Conservation (phyloP, 2,797 vertebrate genomes). For the Coendou prehensilis region DNA sequence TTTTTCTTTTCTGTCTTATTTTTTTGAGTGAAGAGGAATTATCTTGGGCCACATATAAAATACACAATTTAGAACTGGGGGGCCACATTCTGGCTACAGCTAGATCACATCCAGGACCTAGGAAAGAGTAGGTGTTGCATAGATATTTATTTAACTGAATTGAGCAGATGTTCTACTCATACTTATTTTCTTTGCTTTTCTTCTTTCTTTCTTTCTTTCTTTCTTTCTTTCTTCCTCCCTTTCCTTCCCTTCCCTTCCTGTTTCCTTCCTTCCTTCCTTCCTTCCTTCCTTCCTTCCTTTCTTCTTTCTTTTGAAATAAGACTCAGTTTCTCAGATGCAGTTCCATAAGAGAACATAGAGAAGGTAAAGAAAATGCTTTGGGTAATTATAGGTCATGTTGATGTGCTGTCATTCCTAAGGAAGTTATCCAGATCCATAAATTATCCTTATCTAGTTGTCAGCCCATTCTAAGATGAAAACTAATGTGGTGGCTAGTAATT, state of each 20-base stretch:
- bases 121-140: background rate
- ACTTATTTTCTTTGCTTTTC: background rate
- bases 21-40: background rate
- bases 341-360: conserved; percentile 17
- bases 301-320: background rate
- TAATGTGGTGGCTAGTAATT: background rate
- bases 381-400: background rate
- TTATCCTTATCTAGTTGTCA: background rate
- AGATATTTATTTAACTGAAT: conserved; percentile 39
- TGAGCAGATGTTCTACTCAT: conserved; percentile 10
- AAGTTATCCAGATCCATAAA: background rate
- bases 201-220: too few species aligned
- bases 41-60: background rate
- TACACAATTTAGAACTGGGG: background rate
- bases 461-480: conserved; percentile 9
- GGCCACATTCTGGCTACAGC: background rate
- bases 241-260: too few species aligned
- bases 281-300: background rate
- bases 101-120: background rate
- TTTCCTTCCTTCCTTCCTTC: too few species aligned
- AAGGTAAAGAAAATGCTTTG: background rate
- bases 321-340: background rate
- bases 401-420: background rate
- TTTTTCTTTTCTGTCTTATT: background rate
- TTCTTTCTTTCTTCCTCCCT: too few species aligned